These are phyloP conservation scores for Mirza zaza DNA, from an alignment of 2,113 vertebrate genomes.

Conservation along the genomic window DNA sequence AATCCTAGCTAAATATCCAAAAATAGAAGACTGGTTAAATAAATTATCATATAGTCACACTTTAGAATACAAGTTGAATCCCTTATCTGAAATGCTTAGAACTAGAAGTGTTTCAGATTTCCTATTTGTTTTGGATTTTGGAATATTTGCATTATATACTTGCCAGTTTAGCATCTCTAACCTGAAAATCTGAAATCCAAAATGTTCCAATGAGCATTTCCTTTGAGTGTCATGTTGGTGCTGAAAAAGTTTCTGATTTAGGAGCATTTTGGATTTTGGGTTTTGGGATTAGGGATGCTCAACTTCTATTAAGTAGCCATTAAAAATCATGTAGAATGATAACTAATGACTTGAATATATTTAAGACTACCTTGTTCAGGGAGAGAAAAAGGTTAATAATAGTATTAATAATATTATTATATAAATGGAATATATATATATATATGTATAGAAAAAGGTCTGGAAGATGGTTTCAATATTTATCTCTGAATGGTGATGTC, in stretches of 20 bases:
- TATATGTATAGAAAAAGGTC: background rate
- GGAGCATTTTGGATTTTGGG: background rate
- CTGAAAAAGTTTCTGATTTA: background rate
- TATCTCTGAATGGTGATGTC: background rate
- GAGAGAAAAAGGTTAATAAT: background rate
- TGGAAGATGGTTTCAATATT: background rate
- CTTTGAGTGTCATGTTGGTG: background rate
- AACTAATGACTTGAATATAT: background rate
- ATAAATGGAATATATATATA: background rate
- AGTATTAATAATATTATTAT: background rate
- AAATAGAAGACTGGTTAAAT: background rate
- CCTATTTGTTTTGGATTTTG: background rate
- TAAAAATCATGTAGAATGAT: background rate
- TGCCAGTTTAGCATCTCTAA: background rate
- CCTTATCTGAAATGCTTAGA: background rate
- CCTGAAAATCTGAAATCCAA: background rate
- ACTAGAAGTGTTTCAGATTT: background rate
- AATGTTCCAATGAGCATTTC: background rate
- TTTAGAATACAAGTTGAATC: background rate
- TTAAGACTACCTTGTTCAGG: background rate
- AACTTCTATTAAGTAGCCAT: background rate
- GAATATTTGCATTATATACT: background rate
- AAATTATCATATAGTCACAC: background rate
- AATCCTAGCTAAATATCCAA: background rate
- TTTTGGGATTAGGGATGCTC: background rate